phyloP scores from a whole-genome alignment of 2,113 vertebrate genomes.

The Andinoacara biseriatus region DNA sequence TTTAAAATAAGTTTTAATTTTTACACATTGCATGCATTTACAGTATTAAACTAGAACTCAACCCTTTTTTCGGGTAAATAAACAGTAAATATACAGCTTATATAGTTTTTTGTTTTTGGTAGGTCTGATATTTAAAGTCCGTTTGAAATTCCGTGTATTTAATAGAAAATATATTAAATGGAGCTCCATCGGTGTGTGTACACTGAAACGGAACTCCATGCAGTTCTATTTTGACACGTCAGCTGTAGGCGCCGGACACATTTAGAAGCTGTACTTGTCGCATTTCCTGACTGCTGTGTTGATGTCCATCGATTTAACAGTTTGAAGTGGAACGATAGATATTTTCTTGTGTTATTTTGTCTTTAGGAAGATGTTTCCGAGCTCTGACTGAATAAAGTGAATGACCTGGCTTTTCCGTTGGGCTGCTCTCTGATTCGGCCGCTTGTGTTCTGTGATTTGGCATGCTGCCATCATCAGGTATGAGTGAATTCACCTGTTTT shows the following conservation, averaged over 20 bases:
- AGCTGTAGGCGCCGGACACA: conserved; percentile 69
- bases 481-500: conserved; percentile 17
- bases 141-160: neutral
- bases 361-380: neutral
- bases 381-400: neutral
- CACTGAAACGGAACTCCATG: conserved; percentile 32
- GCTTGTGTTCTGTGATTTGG: conserved; percentile 22
- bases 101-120: too few species aligned
- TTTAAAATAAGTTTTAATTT: too few species aligned
- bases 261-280: conserved; percentile 64
- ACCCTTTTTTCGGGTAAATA: neutral
- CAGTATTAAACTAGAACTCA: neutral
- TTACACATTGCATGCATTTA: neutral
- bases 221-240: conserved; percentile 76
- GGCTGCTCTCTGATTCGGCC: neutral
- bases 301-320: conserved; percentile 14
- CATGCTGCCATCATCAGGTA: conserved; percentile 71
- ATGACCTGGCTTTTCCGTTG: neutral
- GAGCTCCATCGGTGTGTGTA: neutral
- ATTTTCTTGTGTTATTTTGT: neutral
- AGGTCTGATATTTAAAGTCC: neutral
- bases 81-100: neutral
- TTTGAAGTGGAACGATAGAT: conserved; percentile 20
- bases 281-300: conserved; percentile 50
- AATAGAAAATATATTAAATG: neutral